Evolutionary conservation across 2,888 invertebrate genomes (phyloP).

Genomic region (Coremacera marginata): DNA sequence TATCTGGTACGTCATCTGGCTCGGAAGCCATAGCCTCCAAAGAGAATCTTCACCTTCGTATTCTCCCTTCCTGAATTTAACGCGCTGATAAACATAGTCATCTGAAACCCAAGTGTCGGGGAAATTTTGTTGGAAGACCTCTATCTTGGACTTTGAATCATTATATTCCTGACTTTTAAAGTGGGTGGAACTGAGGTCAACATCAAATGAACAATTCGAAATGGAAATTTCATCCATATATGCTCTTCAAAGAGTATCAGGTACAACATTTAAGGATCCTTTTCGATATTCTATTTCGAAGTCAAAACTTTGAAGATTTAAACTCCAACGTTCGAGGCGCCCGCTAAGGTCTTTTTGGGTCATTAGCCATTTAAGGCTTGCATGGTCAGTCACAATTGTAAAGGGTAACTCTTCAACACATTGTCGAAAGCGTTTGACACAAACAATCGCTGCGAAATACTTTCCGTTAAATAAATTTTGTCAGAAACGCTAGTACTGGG

Average conservation of each 20-base stretch:
- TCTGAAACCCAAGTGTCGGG: constrained; percentile 21
- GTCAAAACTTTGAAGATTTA: constrained; percentile 51
- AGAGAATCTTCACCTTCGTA: constrained; percentile 19
- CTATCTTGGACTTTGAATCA: neutral
- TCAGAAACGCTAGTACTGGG: no score
- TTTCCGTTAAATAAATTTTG: no score
- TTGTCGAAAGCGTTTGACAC: constrained; percentile 39
- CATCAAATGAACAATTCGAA: neutral
- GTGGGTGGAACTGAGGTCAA: neutral
- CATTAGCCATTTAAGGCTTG: constrained; percentile 53
- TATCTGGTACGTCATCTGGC: neutral
- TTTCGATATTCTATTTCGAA: constrained; percentile 47
- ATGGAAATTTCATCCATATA: constrained; percentile 6
- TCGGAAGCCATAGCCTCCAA: constrained; percentile 39
- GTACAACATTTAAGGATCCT: constrained; percentile 49
- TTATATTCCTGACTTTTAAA: neutral
- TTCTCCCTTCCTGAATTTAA: constrained; percentile 20
- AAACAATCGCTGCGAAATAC: constrained; percentile 38
- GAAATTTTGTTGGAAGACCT: neutral
- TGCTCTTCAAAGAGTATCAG: constrained; percentile 50
- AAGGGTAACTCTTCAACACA: constrained; percentile 53
- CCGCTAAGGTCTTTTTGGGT: no score
- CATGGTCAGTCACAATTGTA: no score
- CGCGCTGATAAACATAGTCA: constrained; percentile 19
- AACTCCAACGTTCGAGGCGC: constrained; percentile 51